These are phyloP conservation scores for Danaus plexippus DNA, from an alignment of 1,140 invertebrate genomes.

Conservation along the genomic window DNA sequence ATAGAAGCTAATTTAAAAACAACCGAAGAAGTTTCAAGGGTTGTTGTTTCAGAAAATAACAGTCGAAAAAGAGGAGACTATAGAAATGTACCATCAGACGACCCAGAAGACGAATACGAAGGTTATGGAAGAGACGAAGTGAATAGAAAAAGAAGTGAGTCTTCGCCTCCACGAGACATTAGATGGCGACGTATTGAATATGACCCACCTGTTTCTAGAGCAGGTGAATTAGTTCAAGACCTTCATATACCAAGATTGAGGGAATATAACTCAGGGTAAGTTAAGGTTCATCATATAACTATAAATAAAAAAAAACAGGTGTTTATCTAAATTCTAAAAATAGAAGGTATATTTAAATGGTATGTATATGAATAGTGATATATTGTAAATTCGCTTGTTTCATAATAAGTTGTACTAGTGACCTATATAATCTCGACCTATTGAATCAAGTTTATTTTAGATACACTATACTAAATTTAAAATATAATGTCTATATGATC, in stretches of 20 bases:
- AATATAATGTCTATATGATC: no score
- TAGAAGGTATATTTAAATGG: no score
- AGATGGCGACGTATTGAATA: slow-evolving; percentile 50
- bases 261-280: slow-evolving; percentile 68
- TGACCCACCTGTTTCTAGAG: slow-evolving; percentile 31
- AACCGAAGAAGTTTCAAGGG: slow-evolving; percentile 53
- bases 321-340: no score
- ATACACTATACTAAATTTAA: no score
- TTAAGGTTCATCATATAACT: slow-evolving; percentile 9
- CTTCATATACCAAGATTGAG: slow-evolving; percentile 73
- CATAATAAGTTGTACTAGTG: no score
- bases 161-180: slow-evolving; percentile 43
- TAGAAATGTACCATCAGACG: slow-evolving; percentile 77
- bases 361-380: no score
- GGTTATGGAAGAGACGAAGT: slow-evolving; percentile 48
- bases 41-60: slow-evolving; percentile 38
- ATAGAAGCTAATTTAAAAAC: slow-evolving; percentile 78
- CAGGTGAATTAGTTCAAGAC: slow-evolving; percentile 62
- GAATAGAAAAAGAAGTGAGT: slow-evolving; percentile 40
- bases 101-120: slow-evolving; percentile 75
- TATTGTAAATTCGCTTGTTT: no score
- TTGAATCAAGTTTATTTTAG: no score
- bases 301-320: slow-evolving; percentile 1
- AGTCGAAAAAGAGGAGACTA: slow-evolving; percentile 77
- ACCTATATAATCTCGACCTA: no score